phyloP scores from a whole-genome alignment of 1,140 invertebrate species.

The Conus betulinus region DNA sequence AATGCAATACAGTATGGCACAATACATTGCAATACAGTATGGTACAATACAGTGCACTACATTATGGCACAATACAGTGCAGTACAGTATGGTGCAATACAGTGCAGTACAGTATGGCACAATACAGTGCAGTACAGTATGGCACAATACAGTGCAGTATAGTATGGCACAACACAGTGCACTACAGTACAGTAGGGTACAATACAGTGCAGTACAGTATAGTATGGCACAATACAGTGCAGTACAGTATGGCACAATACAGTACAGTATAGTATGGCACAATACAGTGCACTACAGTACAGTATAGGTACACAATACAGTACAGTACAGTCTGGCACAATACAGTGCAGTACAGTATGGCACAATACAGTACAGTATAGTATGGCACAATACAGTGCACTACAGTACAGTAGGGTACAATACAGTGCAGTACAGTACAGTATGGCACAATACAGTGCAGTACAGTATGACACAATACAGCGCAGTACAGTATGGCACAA shows the following conservation, averaged over 20 bases:
- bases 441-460: no score
- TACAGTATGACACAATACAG: no score
- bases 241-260: neutral
- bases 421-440: no score
- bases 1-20: neutral
- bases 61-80: neutral
- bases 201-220: neutral
- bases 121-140: neutral
- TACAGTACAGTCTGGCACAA: neutral
- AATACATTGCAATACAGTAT: neutral
- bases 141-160: neutral
- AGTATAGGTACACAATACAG: neutral
- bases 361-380: no score
- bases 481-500: no score
- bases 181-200: neutral
- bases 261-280: neutral
- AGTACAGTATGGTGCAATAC: neutral
- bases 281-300: neutral
- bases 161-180: neutral
- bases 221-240: neutral
- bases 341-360: neutral
- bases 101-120: neutral
- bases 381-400: no score
- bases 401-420: no score
- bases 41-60: neutral